These are phyloP conservation scores for Clarias gariepinus DNA, from an alignment of 2,113 vertebrate species.

Conservation along the genomic window DNA sequence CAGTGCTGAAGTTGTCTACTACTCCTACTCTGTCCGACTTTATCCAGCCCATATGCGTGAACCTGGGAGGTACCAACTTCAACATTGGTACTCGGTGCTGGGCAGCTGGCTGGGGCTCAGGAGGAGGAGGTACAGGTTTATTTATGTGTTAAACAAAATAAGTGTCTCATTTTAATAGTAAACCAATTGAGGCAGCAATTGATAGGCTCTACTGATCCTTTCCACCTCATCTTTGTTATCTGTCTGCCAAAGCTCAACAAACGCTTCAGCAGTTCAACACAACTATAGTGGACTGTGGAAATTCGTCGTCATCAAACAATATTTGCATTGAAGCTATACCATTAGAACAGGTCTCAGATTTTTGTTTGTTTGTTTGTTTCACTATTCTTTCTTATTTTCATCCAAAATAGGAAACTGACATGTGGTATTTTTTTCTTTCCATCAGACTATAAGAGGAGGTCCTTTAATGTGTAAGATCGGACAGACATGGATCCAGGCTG, in stretches of 20 bases:
- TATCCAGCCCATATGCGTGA: no score
- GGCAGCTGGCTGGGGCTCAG: no score
- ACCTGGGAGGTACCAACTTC: no score
- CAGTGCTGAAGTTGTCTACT: no score
- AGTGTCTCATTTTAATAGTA: no score
- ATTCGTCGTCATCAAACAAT: conserved; percentile 32
- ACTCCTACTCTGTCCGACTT: no score
- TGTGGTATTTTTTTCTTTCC: neutral
- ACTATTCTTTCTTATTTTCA: neutral
- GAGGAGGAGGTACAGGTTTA: no score
- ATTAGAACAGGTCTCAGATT: conserved; percentile 25
- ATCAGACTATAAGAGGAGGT: conserved; percentile 40
- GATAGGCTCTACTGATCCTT: neutral
- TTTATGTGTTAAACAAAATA: no score
- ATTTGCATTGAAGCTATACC: conserved; percentile 38
- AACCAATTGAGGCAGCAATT: no score
- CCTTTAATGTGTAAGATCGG: conserved; percentile 34
- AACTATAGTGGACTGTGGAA: conserved; percentile 40
- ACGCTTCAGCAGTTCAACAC: conserved; percentile 46
- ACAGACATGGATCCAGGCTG: no score
- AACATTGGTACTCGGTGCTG: no score
- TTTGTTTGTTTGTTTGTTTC: neutral
- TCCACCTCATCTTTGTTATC: neutral
- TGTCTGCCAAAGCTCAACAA: conserved; percentile 30
- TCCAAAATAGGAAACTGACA: neutral